Percentiles rank a stretch among this genome's conserved stretches.
phyloP scores from a whole-genome alignment of 2,888 invertebrate genomes.

The Notodonta ziczac region DNA sequence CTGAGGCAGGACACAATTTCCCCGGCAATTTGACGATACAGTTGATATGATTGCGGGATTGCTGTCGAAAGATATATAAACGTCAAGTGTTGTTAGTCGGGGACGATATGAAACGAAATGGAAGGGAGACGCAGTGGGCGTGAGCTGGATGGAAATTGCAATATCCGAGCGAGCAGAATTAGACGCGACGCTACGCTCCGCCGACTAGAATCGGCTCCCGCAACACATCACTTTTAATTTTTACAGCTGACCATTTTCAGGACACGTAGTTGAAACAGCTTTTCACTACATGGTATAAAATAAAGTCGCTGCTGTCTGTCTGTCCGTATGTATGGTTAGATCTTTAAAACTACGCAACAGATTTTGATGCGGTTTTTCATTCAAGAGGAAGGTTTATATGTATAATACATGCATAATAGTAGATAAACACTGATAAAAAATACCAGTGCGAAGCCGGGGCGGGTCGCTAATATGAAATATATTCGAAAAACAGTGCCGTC shows the following conservation, averaged over 20 bases:
- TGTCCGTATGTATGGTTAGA: too few species aligned
- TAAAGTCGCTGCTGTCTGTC: too few species aligned
- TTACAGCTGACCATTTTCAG: neutral
- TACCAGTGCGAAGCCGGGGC: too few species aligned
- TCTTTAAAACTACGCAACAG: too few species aligned
- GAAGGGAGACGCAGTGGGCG: constrained; percentile 56
- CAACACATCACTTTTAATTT: neutral
- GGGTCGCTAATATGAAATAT: too few species aligned
- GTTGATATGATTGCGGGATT: neutral
- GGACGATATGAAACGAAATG: constrained; percentile 69
- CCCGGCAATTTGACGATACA: neutral
- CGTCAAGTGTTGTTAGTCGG: constrained; percentile 47
- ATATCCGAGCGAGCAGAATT: constrained; percentile 66
- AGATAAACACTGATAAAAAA: too few species aligned
- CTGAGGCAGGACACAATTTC: neutral
- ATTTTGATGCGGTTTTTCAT: too few species aligned
- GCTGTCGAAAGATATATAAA: neutral
- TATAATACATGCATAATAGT: too few species aligned
- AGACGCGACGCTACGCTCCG: constrained; percentile 39
- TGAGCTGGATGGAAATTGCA: constrained; percentile 74
- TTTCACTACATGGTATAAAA: too few species aligned
- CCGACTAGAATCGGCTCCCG: constrained; percentile 46
- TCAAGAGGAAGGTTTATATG: too few species aligned
- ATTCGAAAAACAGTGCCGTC: too few species aligned
- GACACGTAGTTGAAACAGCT: too few species aligned